A percentile compares a stretch with the other conserved stretches of the same genome.
These are phyloP conservation scores for Agrilus planipennis DNA, from an alignment of 1,140 invertebrate genomes.

Conservation along the genomic window DNA sequence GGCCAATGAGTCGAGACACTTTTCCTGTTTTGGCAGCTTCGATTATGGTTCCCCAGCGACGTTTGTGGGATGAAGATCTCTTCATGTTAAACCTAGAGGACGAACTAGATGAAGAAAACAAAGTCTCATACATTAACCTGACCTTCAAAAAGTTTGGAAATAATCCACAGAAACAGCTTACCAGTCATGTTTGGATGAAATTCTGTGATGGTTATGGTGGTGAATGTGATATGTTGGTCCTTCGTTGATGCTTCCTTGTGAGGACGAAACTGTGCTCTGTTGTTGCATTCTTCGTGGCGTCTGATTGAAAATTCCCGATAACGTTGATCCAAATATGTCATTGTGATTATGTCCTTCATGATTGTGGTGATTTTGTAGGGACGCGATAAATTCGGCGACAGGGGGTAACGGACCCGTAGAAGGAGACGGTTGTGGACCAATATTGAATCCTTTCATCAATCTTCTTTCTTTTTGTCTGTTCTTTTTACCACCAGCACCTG, in stretches of 20 bases:
- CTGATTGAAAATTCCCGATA: slow-evolving; percentile 36
- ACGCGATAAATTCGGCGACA: slow-evolving; percentile 62
- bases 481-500: slow-evolving; percentile 82
- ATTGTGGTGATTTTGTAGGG: slow-evolving; percentile 44
- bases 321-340: slow-evolving; percentile 38
- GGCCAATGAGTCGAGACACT: slow-evolving; percentile 61
- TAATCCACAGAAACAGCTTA: too few species aligned
- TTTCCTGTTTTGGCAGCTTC: slow-evolving; percentile 71
- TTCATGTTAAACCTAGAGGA: slow-evolving; percentile 38
- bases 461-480: slow-evolving; percentile 84
- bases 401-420: slow-evolving; percentile 49
- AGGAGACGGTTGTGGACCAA: slow-evolving; percentile 52
- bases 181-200: slow-evolving; percentile 12
- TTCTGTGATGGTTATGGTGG: slow-evolving; percentile 19
- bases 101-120: not conserved
- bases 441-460: slow-evolving; percentile 91
- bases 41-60: slow-evolving; percentile 67
- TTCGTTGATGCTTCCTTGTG: slow-evolving; percentile 34
- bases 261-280: slow-evolving; percentile 31
- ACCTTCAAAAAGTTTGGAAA: too few species aligned
- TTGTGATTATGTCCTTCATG: slow-evolving; percentile 34
- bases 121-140: too few species aligned
- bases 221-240: slow-evolving; percentile 14
- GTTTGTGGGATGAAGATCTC: slow-evolving; percentile 51
- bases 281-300: slow-evolving; percentile 28